Evolutionary conservation across 1,140 invertebrate genomes (phyloP), one percentile per base, ranked within the genome.

Genomic region (Ylistrum balloti): DNA sequence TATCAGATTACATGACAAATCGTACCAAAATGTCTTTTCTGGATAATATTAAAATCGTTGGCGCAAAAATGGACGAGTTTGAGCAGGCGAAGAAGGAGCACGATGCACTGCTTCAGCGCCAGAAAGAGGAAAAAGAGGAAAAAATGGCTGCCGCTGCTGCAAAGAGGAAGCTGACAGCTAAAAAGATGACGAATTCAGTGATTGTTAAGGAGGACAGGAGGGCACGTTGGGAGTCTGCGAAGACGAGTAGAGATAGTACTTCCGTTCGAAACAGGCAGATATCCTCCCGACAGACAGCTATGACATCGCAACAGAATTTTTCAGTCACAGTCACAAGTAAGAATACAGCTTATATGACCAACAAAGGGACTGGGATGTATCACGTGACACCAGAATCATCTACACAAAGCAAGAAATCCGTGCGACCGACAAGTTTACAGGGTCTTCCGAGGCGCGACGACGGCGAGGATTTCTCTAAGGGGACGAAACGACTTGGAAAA

Each of bases 31-130:
- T 74, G 56, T 74, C 56, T 74, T 74, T 74, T 74, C 56, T 74
- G 22, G 56, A 74, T 11, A 74, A 74, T 74, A 74, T 74, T 28
- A 1, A 74, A 74, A 74, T 74, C n/a, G 56, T 74, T 74, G 56
- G 56, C n/a, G 22, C 56, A n/a, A 74, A 74, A 74, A 74, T 74
- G 56, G 56, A 74, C 56, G 56, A 74, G 56, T 74, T 74, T 28
- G 56, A 74, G n/a, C 56, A 74, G n/a, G 56, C 56, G 56, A 74
- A 74, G 56, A 74, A 74, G 13, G 56, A 74, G n/a, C 56, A 74
- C 28, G 56, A 74, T 28, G 56, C 56, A 74, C 56, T 74, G 0
- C 56, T 74, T 74, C 56, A 74, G 28, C 56, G 56, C 28, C 56
- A 74, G n/a, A 74, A n/a, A 11, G 56, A 74, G 11, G 56, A 74